A percentile compares a stretch with the other conserved stretches of the same genome.
Evolutionary conservation across 2,888 invertebrate species (phyloP).

Genomic region (Scaptomyza flava): DNA sequence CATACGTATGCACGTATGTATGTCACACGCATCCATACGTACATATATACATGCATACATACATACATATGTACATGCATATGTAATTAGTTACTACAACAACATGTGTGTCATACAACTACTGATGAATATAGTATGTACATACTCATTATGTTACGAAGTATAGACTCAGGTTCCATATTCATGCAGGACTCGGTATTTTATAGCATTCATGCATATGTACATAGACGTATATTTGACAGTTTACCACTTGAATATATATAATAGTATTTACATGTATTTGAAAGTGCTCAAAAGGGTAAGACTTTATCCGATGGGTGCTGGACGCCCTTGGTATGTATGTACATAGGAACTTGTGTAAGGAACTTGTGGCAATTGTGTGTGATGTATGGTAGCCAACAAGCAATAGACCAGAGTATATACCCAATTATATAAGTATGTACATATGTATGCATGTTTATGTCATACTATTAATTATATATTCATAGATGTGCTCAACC

Average conservation of each 20-base stretch:
- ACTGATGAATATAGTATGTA: conserved; percentile 15
- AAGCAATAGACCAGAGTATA: conserved; percentile 33
- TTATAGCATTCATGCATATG: conserved; percentile 25
- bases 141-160: conserved; percentile 6
- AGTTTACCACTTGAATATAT: neutral
- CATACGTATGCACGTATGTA: conserved; percentile 9
- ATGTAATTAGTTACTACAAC: conserved; percentile 13
- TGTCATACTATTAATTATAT: conserved; percentile 10
- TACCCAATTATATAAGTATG: conserved; percentile 13
- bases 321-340: conserved; percentile 1
- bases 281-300: neutral
- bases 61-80: conserved; percentile 27
- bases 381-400: conserved; percentile 36
- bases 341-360: too few relatives aligned
- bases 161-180: conserved; percentile 24
- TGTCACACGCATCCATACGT: conserved; percentile 20
- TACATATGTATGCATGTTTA: neutral
- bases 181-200: conserved; percentile 33
- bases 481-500: conserved; percentile 11
- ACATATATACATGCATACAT: conserved; percentile 11
- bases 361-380: conserved; percentile 8
- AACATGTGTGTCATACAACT: conserved; percentile 7
- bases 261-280: neutral
- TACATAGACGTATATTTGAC: conserved; percentile 13
- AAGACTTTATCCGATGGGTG: neutral